Conservation (phyloP, 2,113 vertebrate genomes). For the Struthio camelus region DNA sequence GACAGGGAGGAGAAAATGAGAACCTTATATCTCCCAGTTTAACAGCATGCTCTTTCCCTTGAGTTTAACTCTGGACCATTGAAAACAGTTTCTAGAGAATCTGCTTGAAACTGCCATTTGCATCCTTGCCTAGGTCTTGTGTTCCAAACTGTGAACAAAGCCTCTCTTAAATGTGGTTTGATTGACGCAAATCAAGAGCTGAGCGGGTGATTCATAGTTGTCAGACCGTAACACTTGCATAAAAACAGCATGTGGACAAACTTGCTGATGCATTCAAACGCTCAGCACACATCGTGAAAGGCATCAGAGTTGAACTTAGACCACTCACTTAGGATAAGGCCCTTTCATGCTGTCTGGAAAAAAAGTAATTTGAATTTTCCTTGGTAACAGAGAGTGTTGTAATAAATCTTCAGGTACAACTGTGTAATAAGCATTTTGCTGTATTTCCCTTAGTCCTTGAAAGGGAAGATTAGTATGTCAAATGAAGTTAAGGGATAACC, state of each 20-base stretch:
- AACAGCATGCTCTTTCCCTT: background rate
- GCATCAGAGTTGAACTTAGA: rapidly evolving
- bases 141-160: conserved; percentile 40
- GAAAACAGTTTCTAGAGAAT: background rate
- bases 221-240: conserved; percentile 8
- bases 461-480: background rate
- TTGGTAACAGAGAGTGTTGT: background rate
- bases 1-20: background rate
- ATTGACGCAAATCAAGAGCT: conserved; percentile 70
- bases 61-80: background rate
- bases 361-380: background rate
- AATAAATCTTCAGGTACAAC: background rate
- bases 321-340: rapidly evolving
- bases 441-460: background rate
- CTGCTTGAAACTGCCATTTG: background rate
- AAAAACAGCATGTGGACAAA: background rate
- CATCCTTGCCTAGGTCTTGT: background rate
- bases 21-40: background rate
- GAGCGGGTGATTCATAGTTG: conserved; percentile 60
- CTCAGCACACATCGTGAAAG: background rate
- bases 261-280: background rate
- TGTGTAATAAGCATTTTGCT: background rate
- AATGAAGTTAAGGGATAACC: background rate
- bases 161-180: conserved; percentile 68
- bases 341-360: rapidly evolving